phyloP scores from a whole-genome alignment of 1,140 invertebrate genomes.

The Chlorops oryzae region DNA sequence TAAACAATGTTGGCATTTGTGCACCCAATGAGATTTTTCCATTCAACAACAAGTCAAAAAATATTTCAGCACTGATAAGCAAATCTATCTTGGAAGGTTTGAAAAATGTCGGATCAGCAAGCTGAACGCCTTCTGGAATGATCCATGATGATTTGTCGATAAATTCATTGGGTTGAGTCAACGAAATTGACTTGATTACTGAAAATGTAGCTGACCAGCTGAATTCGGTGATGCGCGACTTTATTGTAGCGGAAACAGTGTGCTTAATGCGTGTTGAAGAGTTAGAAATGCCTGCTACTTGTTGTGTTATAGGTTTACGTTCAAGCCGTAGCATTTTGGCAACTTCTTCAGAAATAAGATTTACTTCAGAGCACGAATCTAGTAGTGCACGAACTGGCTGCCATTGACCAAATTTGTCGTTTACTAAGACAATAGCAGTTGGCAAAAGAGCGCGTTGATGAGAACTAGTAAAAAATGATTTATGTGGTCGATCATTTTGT shows the following conservation, averaged over 20 bases:
- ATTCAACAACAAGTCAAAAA: neutral
- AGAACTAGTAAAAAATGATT: neutral
- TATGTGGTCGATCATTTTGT: no score
- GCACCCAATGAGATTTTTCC: neutral
- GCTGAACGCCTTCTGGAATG: neutral
- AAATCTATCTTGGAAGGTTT: conserved; percentile 2
- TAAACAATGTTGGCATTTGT: neutral
- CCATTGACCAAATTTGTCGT: conserved; percentile 6
- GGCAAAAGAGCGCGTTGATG: conserved; percentile 5
- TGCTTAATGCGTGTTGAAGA: no score
- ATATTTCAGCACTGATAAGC: neutral
- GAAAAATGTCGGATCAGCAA: conserved; percentile 1
- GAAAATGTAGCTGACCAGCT: neutral
- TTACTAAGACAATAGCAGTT: conserved; percentile 11
- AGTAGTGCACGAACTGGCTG: conserved; percentile 9
- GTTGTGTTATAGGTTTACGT: conserved; percentile 1
- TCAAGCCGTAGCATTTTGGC: no score
- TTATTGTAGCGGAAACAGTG: neutral
- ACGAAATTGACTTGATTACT: conserved; percentile 1
- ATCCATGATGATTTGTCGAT: neutral
- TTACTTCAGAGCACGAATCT: conserved; percentile 11
- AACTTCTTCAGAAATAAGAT: conserved; percentile 10
- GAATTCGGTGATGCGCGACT: neutral
- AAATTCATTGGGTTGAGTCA: neutral
- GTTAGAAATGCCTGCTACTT: conserved; percentile 5